A percentile compares a stretch with the other conserved stretches of the same genome.
phyloP scores from a whole-genome alignment of 2,888 invertebrate genomes.

The Mythimna pallens region DNA sequence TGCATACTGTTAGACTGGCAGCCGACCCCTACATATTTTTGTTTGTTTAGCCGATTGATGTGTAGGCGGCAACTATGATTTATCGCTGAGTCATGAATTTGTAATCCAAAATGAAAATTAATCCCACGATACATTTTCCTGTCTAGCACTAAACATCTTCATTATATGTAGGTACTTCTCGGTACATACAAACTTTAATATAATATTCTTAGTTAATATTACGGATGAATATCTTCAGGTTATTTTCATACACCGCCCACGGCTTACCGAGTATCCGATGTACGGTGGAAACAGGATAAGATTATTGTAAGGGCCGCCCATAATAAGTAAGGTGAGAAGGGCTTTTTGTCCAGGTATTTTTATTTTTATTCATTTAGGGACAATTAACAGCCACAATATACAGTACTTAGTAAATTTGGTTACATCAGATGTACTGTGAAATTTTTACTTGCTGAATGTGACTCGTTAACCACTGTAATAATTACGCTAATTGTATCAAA shows the following conservation, averaged over 20 bases:
- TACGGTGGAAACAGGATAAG: conserved; percentile 34
- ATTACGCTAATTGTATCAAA: too few species aligned
- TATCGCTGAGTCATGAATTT: background rate
- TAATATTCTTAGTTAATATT: conserved; percentile 36
- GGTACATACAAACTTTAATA: conserved; percentile 23
- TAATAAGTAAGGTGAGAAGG: conserved; percentile 3
- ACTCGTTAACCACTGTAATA: too few species aligned
- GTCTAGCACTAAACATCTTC: conserved; percentile 16
- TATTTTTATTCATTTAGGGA: too few species aligned
- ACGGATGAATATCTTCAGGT: conserved; percentile 22
- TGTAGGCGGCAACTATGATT: background rate
- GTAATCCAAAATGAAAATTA: background rate
- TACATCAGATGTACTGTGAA: too few species aligned
- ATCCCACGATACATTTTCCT: background rate
- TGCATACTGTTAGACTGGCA: too few species aligned
- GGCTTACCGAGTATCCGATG: conserved; percentile 12
- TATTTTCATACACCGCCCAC: conserved; percentile 36
- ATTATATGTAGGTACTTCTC: background rate
- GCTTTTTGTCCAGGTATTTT: background rate
- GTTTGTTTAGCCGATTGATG: too few species aligned
- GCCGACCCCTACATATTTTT: too few species aligned
- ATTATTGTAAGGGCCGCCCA: conserved; percentile 22
- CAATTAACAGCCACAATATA: too few species aligned
- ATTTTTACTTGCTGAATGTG: too few species aligned
- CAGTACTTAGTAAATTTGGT: too few species aligned